Evolutionary conservation across 1,140 invertebrate species (phyloP).

Genomic region (Zaprionus vittiger): DNA sequence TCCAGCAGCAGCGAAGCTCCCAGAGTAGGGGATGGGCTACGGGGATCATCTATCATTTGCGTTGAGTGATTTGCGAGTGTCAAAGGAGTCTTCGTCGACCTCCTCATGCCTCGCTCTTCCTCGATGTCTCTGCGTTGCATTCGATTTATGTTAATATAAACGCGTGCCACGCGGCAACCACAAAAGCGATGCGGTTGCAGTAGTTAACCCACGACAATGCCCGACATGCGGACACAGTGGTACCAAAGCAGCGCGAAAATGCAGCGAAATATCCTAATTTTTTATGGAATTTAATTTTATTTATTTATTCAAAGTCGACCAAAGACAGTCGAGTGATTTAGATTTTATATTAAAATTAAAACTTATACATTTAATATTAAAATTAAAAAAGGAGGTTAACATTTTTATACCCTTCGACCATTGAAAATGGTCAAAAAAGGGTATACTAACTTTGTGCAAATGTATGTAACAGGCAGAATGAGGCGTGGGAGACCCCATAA

Average conservation of each 20-base stretch:
- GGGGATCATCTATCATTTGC: conserved; percentile 68
- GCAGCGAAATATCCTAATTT: neutral
- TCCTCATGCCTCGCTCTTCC: conserved; percentile 14
- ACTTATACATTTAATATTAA: no score
- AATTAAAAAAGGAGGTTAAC: no score
- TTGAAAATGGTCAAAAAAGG: no score
- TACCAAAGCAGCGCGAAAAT: neutral
- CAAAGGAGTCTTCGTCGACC: conserved; percentile 55
- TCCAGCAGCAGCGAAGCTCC: neutral
- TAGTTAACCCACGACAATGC: conserved; percentile 37
- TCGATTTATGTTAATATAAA: conserved; percentile 77
- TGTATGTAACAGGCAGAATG: no score
- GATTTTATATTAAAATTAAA: no score
- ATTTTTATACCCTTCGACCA: no score
- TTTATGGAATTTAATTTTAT: no score
- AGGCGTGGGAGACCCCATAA: no score
- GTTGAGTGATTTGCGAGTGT: conserved; percentile 79
- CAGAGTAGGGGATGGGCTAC: neutral
- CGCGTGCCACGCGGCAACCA: conserved; percentile 34
- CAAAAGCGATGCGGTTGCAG: conserved; percentile 51
- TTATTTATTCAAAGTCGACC: no score
- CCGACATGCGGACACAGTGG: conserved; percentile 29
- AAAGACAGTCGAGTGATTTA: no score
- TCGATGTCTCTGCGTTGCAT: conserved; percentile 39
- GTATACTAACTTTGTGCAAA: no score